Conservation (phyloP, 2,797 vertebrate species). For the Malurus leucopterus region DNA sequence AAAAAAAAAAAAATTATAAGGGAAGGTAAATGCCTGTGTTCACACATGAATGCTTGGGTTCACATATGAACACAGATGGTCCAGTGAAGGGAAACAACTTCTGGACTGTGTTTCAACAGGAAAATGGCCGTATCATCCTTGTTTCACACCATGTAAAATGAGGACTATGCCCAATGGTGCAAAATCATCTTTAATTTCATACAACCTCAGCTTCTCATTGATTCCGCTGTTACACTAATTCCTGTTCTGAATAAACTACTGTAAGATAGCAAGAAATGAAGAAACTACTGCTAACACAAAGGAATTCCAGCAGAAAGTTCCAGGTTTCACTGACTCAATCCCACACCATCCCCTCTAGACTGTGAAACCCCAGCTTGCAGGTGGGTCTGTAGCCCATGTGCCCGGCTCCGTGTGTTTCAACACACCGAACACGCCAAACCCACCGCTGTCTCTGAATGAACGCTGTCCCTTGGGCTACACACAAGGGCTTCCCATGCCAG, state of each 20-base stretch:
- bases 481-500: neutral
- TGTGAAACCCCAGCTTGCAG: neutral
- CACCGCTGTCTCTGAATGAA: neutral
- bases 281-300: neutral
- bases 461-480: neutral
- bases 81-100: neutral
- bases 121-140: neutral
- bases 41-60: neutral
- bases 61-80: neutral
- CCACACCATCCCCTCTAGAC: neutral
- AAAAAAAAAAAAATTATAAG: neutral
- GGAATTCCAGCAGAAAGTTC: neutral
- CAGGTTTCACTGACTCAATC: neutral
- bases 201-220: neutral
- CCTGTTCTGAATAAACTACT: neutral
- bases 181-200: neutral
- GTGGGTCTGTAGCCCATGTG: fast-evolving
- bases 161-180: neutral
- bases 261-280: neutral
- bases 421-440: neutral
- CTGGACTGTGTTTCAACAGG: neutral
- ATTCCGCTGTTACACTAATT: neutral
- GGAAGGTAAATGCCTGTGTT: neutral
- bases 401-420: neutral
- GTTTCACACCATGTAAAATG: neutral